phyloP scores from a whole-genome alignment of 2,113 vertebrate genomes.

The Mustelus asterias region DNA sequence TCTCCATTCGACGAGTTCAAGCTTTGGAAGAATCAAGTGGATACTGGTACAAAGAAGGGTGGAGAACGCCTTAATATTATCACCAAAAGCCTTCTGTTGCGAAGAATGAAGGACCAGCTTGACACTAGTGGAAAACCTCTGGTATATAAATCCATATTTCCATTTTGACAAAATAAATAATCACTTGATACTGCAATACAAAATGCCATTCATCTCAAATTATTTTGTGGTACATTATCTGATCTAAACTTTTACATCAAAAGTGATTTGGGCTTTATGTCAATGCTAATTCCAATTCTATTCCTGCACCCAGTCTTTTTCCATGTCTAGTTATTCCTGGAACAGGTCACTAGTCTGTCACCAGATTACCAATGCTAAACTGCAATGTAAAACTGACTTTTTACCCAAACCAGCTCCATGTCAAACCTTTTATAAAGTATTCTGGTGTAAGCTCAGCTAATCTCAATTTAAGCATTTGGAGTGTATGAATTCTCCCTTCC shows the following conservation, averaged over 20 bases:
- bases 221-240: too few relatives aligned
- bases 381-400: not conserved
- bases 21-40: constrained; percentile 89
- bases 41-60: constrained; percentile 80
- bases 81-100: constrained; percentile 75
- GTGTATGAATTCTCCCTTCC: not conserved
- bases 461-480: not conserved
- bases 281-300: not conserved
- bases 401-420: not conserved
- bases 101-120: constrained; percentile 77
- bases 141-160: constrained; percentile 52
- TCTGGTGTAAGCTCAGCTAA: not conserved
- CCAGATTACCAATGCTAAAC: not conserved
- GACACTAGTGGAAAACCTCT: constrained; percentile 78
- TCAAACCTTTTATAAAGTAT: not conserved
- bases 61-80: constrained; percentile 81
- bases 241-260: not conserved
- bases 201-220: too few relatives aligned
- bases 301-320: too few relatives aligned
- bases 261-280: not conserved
- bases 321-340: too few relatives aligned
- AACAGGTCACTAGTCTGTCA: too few relatives aligned
- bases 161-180: not conserved
- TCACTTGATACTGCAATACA: not conserved
- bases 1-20: constrained; percentile 87